Evolutionary conservation across 2,888 invertebrate species (phyloP), one percentile per base, ranked within the genome.

Genomic region (Acanthosoma haemorrhoidale): DNA sequence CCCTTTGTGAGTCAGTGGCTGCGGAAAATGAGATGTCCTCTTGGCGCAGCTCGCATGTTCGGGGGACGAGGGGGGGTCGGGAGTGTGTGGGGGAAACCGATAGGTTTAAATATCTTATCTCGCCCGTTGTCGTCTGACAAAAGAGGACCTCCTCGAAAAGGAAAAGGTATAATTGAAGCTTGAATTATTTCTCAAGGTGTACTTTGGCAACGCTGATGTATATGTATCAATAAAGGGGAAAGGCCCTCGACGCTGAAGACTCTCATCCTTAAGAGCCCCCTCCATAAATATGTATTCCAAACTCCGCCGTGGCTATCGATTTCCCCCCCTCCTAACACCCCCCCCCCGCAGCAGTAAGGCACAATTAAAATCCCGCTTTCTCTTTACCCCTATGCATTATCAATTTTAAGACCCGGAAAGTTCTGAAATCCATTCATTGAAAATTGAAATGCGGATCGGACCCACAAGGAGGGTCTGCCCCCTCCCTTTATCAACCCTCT

Each of bases 361-460:
- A 66, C 66, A 66, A 66, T 66, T 66, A 66, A 66, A 66, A 66
- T 18, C 66, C 66, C 15, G 34, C 63, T 64, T 39, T 39, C 41
- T 51, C 66, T 66, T 43, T 66, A 43, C 41, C 66, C 51, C 66
- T 51, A 66, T 66, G 51, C 66, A 66, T 66, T 66, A 66, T 66
- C 66, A 66, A 66, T 66, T 66, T 66, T 66, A 66, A 66, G 66
- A 66, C 66, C 66, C 66, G 43, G 51, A 66, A 66, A 66, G 66
- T 66, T 66, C 51, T 66, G 41, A 66, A 51, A 66, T 66, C 43
- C 66, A 66, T 66, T 66, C 41, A 66, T 66, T 66, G 66, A 66
- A 66, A 66, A 66, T 66, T 63, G 63, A 63, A 63, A 63, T 63
- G 63, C 63, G 63, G 63, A 60, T 60, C 60, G 60, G 31, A 34